Conservation (phyloP, 2,113 vertebrate genomes). For the Ancistrus triradiatus region DNA sequence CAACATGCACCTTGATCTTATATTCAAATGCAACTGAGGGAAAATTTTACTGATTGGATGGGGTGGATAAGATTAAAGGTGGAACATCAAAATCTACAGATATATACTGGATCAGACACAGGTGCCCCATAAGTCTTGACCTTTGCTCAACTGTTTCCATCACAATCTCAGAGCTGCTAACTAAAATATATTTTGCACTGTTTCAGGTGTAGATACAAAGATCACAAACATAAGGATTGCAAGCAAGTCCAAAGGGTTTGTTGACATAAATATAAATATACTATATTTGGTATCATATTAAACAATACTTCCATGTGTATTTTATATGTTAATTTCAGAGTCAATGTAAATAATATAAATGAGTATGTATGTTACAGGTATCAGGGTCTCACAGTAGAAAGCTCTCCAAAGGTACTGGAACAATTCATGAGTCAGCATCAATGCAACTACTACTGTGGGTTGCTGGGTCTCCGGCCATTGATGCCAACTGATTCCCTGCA, state of each 20-base stretch:
- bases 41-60: no score
- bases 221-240: slow-evolving; percentile 85
- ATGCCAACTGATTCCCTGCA: slow-evolving; percentile 72
- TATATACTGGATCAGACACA: no score
- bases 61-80: no score
- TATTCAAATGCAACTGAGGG: no score
- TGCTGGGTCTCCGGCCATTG: slow-evolving; percentile 75
- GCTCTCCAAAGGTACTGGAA: slow-evolving; percentile 79
- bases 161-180: background rate
- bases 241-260: slow-evolving; percentile 89
- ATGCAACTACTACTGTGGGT: slow-evolving; percentile 86
- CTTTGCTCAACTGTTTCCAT: background rate
- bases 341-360: background rate
- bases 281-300: background rate
- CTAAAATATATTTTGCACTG: slow-evolving; percentile 5
- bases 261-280: slow-evolving; percentile 40
- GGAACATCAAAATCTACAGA: no score
- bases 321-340: slow-evolving; percentile 1
- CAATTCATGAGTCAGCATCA: slow-evolving; percentile 79
- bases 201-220: slow-evolving; percentile 85
- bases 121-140: background rate
- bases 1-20: background rate
- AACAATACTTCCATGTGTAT: background rate
- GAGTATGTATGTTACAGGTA: slow-evolving; percentile 71
- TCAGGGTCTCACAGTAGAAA: slow-evolving; percentile 85